A percentile compares a stretch with the other conserved stretches of the same genome.
phyloP scores from a whole-genome alignment of 1,140 invertebrate genomes.

The Saccostrea cuccullata region DNA sequence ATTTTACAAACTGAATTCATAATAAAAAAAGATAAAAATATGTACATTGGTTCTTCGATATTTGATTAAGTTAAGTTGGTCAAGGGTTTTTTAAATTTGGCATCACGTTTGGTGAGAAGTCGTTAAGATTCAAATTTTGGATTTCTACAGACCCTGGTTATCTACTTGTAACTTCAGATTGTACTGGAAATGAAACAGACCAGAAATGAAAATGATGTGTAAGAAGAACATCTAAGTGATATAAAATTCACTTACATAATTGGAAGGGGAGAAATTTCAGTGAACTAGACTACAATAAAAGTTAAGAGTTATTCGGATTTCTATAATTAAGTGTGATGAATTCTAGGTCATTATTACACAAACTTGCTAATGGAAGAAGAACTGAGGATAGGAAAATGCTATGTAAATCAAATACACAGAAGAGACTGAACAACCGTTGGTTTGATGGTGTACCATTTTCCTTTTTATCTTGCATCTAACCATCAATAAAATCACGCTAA shows the following conservation, averaged over 20 bases:
- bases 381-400: neutral
- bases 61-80: too few species aligned
- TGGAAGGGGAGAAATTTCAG: conserved; percentile 29
- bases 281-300: conserved; percentile 24
- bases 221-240: conserved; percentile 31
- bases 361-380: neutral
- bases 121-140: neutral
- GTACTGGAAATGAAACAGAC: neutral
- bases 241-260: conserved; percentile 38
- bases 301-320: conserved; percentile 8
- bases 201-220: neutral
- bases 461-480: conserved; percentile 28
- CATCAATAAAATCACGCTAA: conserved; percentile 24
- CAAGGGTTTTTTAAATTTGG: too few species aligned
- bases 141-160: neutral
- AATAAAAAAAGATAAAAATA: too few species aligned
- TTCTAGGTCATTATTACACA: neutral
- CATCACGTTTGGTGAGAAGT: neutral
- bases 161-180: neutral
- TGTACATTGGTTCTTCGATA: too few species aligned
- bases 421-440: too few species aligned
- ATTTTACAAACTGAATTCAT: too few species aligned
- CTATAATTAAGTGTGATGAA: neutral
- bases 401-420: neutral
- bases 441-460: neutral